phyloP scores from a whole-genome alignment of 2,888 invertebrate genomes.

The Patella caerulea region DNA sequence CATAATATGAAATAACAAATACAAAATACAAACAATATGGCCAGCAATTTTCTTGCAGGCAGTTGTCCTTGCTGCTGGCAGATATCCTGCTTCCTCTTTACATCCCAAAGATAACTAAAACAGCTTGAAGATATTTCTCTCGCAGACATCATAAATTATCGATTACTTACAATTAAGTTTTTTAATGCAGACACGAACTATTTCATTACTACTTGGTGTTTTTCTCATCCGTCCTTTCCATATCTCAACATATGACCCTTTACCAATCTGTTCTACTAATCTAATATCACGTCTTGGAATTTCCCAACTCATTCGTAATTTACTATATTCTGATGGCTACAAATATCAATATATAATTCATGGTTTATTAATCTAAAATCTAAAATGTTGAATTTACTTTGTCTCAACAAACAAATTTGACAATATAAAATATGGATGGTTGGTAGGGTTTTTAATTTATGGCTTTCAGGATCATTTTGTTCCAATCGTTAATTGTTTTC shows the following conservation, averaged over 20 bases:
- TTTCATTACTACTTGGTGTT: conserved; percentile 54
- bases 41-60: too few species aligned
- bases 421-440: not conserved
- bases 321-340: conserved; percentile 55
- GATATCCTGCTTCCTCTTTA: too few species aligned
- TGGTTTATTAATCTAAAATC: not conserved
- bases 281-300: conserved; percentile 59
- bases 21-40: too few species aligned
- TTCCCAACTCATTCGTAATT: conserved; percentile 61
- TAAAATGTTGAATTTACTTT: not conserved
- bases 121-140: too few species aligned
- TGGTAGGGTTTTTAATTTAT: not conserved
- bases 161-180: conserved; percentile 52
- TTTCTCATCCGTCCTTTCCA: conserved; percentile 62
- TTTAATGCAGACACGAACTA: conserved; percentile 59
- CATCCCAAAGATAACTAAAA: too few species aligned
- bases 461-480: too few species aligned
- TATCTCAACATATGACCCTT: conserved; percentile 61
- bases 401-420: not conserved
- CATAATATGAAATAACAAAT: too few species aligned
- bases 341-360: not conserved
- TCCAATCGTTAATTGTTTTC: too few species aligned
- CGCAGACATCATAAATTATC: not conserved
- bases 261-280: conserved; percentile 56
- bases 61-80: too few species aligned